Evolutionary conservation across 1,140 invertebrate genomes (phyloP).

Genomic region (Diorhabda carinulata): DNA sequence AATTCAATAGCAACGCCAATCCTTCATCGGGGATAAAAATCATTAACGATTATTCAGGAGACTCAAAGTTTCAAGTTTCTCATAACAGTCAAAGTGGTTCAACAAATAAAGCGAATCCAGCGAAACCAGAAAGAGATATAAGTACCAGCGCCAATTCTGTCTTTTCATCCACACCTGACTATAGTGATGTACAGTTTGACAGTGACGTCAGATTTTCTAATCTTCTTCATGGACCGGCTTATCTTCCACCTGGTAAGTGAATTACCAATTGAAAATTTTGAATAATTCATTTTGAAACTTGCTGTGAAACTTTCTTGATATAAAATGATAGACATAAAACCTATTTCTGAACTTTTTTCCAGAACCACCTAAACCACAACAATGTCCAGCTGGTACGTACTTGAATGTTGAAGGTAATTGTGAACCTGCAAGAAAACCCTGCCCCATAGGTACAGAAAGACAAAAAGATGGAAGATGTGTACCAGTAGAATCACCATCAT

Average conservation of each 20-base stretch:
- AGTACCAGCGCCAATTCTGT: constrained; percentile 25
- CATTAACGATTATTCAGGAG: constrained; percentile 7
- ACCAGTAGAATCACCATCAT: constrained; percentile 15
- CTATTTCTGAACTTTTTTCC: constrained; percentile 5
- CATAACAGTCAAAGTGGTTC: constrained; percentile 26
- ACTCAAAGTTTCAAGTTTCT: constrained; percentile 24
- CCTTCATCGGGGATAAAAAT: constrained; percentile 29
- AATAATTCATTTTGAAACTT: no score
- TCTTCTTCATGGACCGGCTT: constrained; percentile 39
- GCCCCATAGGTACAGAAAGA: constrained; percentile 25
- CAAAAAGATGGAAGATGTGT: constrained; percentile 24
- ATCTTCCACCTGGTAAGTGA: constrained; percentile 34
- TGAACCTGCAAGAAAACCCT: constrained; percentile 12
- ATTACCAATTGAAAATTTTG: background rate
- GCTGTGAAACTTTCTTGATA: no score
- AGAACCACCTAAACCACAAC: constrained; percentile 3
- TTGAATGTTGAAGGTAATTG: constrained; percentile 14
- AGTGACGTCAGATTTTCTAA: constrained; percentile 39
- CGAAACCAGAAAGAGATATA: constrained; percentile 31
- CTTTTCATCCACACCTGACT: constrained; percentile 41
- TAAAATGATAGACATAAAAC: background rate
- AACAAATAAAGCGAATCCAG: constrained; percentile 19
- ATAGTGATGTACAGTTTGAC: constrained; percentile 39
- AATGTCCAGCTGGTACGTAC: constrained; percentile 3
- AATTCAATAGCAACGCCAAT: constrained; percentile 30